Conservation (phyloP, 1,140 invertebrate species). For the Diplogasteroides magnus region DNA sequence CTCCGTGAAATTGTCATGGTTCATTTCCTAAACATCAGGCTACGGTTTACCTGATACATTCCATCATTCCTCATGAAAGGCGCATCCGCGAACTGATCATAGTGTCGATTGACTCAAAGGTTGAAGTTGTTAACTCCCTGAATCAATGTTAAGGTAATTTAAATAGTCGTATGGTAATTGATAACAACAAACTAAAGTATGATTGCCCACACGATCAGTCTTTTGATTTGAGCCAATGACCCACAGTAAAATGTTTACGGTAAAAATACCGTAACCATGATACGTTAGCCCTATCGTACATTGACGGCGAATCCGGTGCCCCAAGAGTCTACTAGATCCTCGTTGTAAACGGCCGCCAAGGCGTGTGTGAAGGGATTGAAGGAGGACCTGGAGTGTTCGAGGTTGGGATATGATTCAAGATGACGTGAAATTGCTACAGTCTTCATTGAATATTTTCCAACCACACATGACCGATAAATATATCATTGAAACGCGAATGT, state of each 20-base stretch:
- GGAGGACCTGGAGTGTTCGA: slow-evolving; percentile 12
- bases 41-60: slow-evolving; percentile 17
- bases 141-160: too few relatives aligned
- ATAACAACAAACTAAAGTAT: not conserved
- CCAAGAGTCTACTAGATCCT: slow-evolving; percentile 40
- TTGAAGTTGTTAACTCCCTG: slow-evolving; percentile 30
- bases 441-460: not conserved
- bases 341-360: slow-evolving; percentile 36
- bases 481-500: too few relatives aligned
- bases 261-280: too few relatives aligned
- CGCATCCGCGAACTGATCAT: slow-evolving; percentile 32
- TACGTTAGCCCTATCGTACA: slow-evolving; percentile 13
- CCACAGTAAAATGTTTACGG: not conserved
- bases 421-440: too few relatives aligned
- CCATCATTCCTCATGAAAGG: slow-evolving; percentile 31
- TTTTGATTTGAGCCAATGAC: not conserved
- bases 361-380: slow-evolving; percentile 40
- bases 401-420: not conserved
- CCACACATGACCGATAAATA: not conserved
- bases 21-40: not conserved
- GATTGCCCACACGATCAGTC: not conserved
- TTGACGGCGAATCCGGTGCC: slow-evolving; percentile 37
- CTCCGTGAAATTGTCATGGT: not conserved
- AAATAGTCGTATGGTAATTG: too few relatives aligned
- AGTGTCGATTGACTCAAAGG: slow-evolving; percentile 25